Base-by-base conservation (phyloP, 2,113 vertebrate species). In the Silurus glanis region DNA sequence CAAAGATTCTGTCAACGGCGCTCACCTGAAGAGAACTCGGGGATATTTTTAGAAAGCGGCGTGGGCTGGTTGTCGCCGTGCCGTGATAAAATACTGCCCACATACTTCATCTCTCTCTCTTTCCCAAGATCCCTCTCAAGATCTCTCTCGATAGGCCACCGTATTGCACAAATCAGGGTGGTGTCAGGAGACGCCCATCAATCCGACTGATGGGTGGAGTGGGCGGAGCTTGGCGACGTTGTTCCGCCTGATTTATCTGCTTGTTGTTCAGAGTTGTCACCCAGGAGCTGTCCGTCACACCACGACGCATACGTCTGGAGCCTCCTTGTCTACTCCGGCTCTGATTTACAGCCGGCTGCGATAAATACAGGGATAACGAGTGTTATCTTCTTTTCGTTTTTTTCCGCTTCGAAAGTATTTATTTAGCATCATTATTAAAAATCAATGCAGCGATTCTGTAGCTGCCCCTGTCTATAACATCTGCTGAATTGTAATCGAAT, bases 201-300 rank as follows among this genome's bases (percentile, higher is more conserved):
- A 78, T 72, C 58, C 83, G 88, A 87, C 74, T 61, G 88, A 89
- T 87, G 80, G 88, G 47, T 21, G 21, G 47, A 80, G 85, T 82
- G 85, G 85, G 85, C 85, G 80, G 85, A 71, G 85, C 49, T 83
- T 12, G 55, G 49, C 53, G 83, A 82, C 59, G 25, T n/a, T 37
- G 69, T 69, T 79, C 80, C 19, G 88, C 49, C 83, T 76, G 86
- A 89, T 87, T 85, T 85, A 87, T 89, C 83, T 56, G 56, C 72
- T 85, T 87, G 86, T 87, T 89, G 84, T 87, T 81, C 79, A 79
- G 82, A 78, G 49, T 51, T 71, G 83, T 85, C 80, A 78, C 71
- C 72, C 83, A 19, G 80, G 80, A 17, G 81, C 72, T 74, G 88
- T 85, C 86, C 83, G 71, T 89, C 86, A 89, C 3, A 23, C 23